A percentile compares a stretch with the other conserved stretches of the same genome.
Conservation (phyloP, 1,140 invertebrate genomes). For the Protaetia brevitarsis region DNA sequence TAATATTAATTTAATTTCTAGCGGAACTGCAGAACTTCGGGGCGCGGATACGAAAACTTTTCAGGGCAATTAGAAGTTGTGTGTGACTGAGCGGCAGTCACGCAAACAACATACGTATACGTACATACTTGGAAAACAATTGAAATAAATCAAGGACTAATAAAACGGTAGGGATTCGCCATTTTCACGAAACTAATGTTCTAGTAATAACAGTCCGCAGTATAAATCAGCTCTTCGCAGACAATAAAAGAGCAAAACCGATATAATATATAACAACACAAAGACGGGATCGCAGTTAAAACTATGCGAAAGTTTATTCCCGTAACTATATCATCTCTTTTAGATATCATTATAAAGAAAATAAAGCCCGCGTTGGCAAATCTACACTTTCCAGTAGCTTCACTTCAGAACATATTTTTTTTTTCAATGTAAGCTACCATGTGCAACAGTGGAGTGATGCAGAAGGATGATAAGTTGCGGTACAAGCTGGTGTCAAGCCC, state of each 20-base stretch:
- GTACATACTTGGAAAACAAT: slow-evolving; percentile 16
- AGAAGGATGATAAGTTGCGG: slow-evolving; percentile 20
- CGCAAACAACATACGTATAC: neutral
- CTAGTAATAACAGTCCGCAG: slow-evolving; percentile 2
- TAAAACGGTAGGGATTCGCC: slow-evolving; percentile 20
- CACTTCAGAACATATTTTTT: too few relatives aligned
- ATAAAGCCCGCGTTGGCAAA: too few relatives aligned
- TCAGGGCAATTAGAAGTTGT: slow-evolving; percentile 14
- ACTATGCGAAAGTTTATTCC: neutral
- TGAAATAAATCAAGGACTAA: slow-evolving; percentile 21
- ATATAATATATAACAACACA: neutral
- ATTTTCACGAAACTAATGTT: slow-evolving; percentile 22
- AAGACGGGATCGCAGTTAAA: neutral
- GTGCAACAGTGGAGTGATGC: neutral
- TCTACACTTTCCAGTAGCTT: too few relatives aligned
- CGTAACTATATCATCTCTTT: too few relatives aligned
- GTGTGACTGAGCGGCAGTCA: slow-evolving; percentile 8
- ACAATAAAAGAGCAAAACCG: slow-evolving; percentile 12
- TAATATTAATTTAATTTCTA: slow-evolving; percentile 19
- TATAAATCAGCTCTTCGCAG: slow-evolving; percentile 1
- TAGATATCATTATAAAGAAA: too few relatives aligned
- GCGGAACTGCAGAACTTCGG: slow-evolving; percentile 4
- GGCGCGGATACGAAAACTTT: slow-evolving; percentile 8
- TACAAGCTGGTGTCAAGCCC: slow-evolving; percentile 29
- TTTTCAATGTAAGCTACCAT: too few relatives aligned